phyloP scores from a whole-genome alignment of 2,797 vertebrate species.

The Arnoldichthys spilopterus region DNA sequence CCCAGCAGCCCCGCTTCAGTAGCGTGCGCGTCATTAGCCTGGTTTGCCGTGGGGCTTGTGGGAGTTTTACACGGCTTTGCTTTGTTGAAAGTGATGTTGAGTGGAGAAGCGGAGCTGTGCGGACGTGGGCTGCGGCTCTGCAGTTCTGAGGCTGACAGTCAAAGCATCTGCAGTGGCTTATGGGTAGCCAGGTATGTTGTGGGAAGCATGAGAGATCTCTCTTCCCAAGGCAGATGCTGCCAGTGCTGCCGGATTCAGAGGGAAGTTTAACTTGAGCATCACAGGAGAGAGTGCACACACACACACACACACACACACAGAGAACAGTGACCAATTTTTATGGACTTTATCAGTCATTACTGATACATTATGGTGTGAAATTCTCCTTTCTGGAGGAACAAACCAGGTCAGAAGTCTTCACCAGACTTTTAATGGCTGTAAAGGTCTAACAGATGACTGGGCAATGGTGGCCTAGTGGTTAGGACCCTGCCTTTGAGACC shows the following conservation, averaged over 20 bases:
- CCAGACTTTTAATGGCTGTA: too few relatives aligned
- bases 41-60: neutral
- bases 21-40: neutral
- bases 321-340: too few relatives aligned
- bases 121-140: neutral
- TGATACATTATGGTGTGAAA: too few relatives aligned
- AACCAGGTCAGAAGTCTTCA: too few relatives aligned
- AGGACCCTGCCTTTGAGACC: too few relatives aligned
- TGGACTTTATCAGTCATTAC: too few relatives aligned
- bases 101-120: neutral
- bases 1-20: neutral
- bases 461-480: too few relatives aligned
- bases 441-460: too few relatives aligned
- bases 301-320: slow-evolving; percentile 1
- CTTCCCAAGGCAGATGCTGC: neutral
- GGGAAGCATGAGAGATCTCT: neutral
- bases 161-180: slow-evolving; percentile 8
- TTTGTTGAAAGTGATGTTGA: neutral
- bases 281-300: neutral
- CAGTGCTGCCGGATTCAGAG: neutral
- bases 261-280: slow-evolving; percentile 1
- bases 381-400: too few relatives aligned
- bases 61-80: neutral
- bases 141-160: neutral
- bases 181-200: slow-evolving; percentile 8